Evolutionary conservation across 2,888 invertebrate genomes (phyloP), one percentile per base, ranked within the genome.

Genomic region (Bombyx huttoni): DNA sequence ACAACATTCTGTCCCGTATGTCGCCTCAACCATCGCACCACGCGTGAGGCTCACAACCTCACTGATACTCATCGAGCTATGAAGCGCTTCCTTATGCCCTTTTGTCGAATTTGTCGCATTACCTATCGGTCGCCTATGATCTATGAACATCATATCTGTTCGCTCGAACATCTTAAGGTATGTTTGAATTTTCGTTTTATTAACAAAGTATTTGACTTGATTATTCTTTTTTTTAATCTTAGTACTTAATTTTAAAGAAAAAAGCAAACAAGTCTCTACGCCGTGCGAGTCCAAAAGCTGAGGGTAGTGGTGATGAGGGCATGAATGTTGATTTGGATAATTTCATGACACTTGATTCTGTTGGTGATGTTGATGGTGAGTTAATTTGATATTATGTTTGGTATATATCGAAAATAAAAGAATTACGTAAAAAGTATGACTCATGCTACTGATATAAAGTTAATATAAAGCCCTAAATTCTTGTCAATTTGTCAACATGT

Each of bases 341-440:
- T 70, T 96, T 95, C 70, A 94, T 95, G 90, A 95, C 96, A 0
- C 90, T 96, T n/a, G 96, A 96, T 78, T 95, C 96, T 3, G 94
- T 96, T 35, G 96, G 96, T 8, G 95, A 95, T 78, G 94, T 94
- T 33, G 95, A 95, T 79, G 94, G 92, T 91, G 83, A 82, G 75
- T 57, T 34, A 2, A 24, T 24, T 24, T 10, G 7, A 40, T 10
- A 7, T 40, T 40, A 12, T 40, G 9, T 40, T 40, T 3, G 40
- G 40, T 8, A 10, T 40, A 10, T 40, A 5, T 10, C 2, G 40
- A 8, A 40, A 40, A 40, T 40, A 40, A 13, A 9, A 34, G 10
- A 24, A 24, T 24, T 24, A 3, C 24, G 24, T 24, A 24, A 24
- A 2, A 24, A 24, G 24, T 24, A 24, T 24, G 24, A 24, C 24